A percentile compares a stretch with the other conserved stretches of the same genome.
Evolutionary conservation across 2,797 vertebrate species (phyloP).

Genomic region (Pangasius sanitwongsei): DNA sequence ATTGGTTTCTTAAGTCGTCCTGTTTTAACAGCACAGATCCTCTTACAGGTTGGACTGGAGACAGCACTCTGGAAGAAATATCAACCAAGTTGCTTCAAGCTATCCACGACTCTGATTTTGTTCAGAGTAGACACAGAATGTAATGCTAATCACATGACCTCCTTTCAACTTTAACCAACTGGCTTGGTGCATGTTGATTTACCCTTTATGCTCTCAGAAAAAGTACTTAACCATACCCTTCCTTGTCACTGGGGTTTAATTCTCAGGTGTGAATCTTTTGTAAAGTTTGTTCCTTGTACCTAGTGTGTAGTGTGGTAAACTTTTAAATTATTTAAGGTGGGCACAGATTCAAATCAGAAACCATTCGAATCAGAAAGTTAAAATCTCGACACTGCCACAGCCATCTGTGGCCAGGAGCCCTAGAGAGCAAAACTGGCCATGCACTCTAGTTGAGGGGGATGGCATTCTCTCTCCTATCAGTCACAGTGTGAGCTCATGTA

Average conservation of each 20-base stretch:
- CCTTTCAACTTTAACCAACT: neutral
- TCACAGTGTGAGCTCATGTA: neutral
- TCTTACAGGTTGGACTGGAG: neutral
- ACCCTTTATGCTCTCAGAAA: neutral
- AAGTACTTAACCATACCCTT: neutral
- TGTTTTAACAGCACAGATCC: slow-evolving; percentile 38
- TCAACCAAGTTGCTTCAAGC: neutral
- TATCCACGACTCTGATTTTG: neutral
- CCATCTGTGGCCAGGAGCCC: neutral
- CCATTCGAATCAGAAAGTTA: neutral
- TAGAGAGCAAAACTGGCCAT: neutral
- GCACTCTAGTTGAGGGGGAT: neutral
- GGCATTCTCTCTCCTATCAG: neutral
- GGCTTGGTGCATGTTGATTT: neutral
- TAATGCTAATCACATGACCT: slow-evolving; percentile 5
- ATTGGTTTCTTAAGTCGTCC: slow-evolving; percentile 5
- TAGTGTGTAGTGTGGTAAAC: neutral
- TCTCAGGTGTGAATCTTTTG: neutral
- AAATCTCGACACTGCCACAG: neutral
- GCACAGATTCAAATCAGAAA: too few species aligned
- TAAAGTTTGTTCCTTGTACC: neutral
- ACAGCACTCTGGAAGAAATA: slow-evolving; percentile 9
- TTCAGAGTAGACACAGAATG: neutral
- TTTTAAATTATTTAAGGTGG: neutral
- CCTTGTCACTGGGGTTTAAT: neutral